A percentile compares a stretch with the other conserved stretches of the same genome.
Conservation (phyloP, 2,797 vertebrate species). For the Fratercula arctica region DNA sequence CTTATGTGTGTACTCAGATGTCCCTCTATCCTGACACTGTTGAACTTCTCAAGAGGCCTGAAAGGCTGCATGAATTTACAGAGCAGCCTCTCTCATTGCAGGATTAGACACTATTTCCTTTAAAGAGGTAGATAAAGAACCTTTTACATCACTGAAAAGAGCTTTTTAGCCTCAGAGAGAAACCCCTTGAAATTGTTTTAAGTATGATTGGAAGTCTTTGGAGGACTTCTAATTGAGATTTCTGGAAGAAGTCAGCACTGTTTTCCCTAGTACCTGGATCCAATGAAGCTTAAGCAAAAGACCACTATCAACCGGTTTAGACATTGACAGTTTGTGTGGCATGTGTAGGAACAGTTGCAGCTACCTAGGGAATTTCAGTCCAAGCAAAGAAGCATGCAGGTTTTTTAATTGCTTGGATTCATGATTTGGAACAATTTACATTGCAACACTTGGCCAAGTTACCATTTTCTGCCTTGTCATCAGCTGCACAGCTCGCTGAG, state of each 20-base stretch:
- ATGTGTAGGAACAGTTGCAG: background rate
- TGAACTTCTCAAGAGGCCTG: background rate
- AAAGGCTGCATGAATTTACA: background rate
- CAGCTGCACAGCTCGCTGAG: background rate
- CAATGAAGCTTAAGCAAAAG: background rate
- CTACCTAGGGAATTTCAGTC: background rate
- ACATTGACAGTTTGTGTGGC: background rate
- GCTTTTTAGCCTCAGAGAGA: background rate
- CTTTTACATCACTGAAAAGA: background rate
- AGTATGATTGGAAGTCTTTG: background rate
- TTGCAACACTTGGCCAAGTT: background rate
- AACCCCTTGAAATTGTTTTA: background rate
- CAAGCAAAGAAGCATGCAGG: background rate
- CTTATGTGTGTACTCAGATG: background rate
- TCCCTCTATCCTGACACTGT: background rate
- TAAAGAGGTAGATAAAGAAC: background rate
- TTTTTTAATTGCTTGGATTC: slow-evolving; percentile 12
- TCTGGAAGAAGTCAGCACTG: background rate
- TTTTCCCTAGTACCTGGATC: background rate
- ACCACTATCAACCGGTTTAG: background rate
- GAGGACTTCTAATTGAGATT: background rate
- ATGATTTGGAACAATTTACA: background rate
- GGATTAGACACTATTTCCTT: background rate
- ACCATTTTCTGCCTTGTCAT: background rate
- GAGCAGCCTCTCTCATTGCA: background rate